These are phyloP conservation scores for Acanthoscelides obtectus DNA, from an alignment of 2,888 invertebrate genomes.

Conservation along the genomic window DNA sequence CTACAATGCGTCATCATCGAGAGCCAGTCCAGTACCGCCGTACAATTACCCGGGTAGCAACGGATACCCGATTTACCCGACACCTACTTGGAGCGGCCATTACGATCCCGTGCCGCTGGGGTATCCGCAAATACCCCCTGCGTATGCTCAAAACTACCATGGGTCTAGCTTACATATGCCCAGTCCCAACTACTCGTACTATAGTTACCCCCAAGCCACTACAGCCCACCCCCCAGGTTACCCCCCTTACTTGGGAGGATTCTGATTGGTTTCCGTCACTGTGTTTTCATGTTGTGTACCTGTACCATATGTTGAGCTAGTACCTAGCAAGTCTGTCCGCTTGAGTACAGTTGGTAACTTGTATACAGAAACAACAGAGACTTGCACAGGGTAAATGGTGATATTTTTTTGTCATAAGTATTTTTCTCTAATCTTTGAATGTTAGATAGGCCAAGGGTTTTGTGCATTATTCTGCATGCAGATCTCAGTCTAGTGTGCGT, in stretches of 20 bases:
- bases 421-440: conserved; percentile 50
- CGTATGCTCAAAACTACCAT: conserved; percentile 42
- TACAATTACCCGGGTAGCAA: conserved; percentile 41
- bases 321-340: conserved; percentile 51
- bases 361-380: conserved; percentile 50
- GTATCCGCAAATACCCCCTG: conserved; percentile 39
- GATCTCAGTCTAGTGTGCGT: conserved; percentile 44
- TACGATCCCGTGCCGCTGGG: conserved; percentile 49
- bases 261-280: conserved; percentile 49
- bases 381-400: conserved; percentile 53
- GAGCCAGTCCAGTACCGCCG: conserved; percentile 44
- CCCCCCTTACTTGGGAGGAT: conserved; percentile 47
- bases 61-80: conserved; percentile 45
- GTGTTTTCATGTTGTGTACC: conserved; percentile 51
- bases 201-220: conserved; percentile 46
- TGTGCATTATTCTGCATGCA: conserved; percentile 48
- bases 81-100: conserved; percentile 45
- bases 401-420: conserved; percentile 52
- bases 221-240: conserved; percentile 47
- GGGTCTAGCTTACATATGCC: conserved; percentile 62
- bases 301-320: conserved; percentile 51
- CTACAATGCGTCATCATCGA: conserved; percentile 45
- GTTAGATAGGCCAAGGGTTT: conserved; percentile 50
- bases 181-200: conserved; percentile 65
- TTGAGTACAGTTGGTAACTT: conserved; percentile 49